Percentiles rank a stretch among this genome's conserved stretches.
phyloP scores from a whole-genome alignment of 2,888 invertebrate genomes.

The Panopea generosa region DNA sequence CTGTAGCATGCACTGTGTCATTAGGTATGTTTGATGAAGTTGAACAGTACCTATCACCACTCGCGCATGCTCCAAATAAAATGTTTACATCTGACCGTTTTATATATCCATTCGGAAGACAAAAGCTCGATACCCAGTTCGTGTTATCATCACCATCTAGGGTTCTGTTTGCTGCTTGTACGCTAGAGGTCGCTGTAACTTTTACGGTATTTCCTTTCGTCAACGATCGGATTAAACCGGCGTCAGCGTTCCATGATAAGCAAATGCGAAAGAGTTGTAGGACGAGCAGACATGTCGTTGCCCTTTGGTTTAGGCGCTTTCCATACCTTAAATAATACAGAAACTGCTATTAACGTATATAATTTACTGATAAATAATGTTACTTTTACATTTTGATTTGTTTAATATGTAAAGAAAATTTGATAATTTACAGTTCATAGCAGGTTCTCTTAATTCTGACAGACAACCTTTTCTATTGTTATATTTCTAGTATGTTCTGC shows the following conservation, averaged over 20 bases:
- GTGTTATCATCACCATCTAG: conserved; percentile 69
- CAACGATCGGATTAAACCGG: conserved; percentile 67
- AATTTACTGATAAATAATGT: too few relatives aligned
- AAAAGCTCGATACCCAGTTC: conserved; percentile 70
- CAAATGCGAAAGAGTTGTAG: background rate
- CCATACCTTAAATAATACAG: too few relatives aligned
- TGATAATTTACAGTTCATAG: too few relatives aligned
- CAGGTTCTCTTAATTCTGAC: too few relatives aligned
- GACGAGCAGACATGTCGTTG: background rate
- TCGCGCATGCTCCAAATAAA: conserved; percentile 50
- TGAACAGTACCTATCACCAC: conserved; percentile 42
- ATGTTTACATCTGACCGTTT: conserved; percentile 61
- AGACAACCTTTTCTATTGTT: too few relatives aligned
- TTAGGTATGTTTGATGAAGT: conserved; percentile 18
- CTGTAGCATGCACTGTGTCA: conserved; percentile 54
- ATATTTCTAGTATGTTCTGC: too few relatives aligned
- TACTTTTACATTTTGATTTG: too few relatives aligned
- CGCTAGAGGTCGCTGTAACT: conserved; percentile 54
- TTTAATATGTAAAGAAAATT: too few relatives aligned
- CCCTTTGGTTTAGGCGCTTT: too few relatives aligned
- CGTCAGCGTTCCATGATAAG: conserved; percentile 69
- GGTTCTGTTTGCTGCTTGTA: conserved; percentile 27
- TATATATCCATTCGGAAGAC: conserved; percentile 64
- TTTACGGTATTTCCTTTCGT: conserved; percentile 62
- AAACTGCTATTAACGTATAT: too few relatives aligned